A percentile compares a stretch with the other conserved stretches of the same genome.
phyloP scores from a whole-genome alignment of 2,888 invertebrate species.

The Colletes collaris region DNA sequence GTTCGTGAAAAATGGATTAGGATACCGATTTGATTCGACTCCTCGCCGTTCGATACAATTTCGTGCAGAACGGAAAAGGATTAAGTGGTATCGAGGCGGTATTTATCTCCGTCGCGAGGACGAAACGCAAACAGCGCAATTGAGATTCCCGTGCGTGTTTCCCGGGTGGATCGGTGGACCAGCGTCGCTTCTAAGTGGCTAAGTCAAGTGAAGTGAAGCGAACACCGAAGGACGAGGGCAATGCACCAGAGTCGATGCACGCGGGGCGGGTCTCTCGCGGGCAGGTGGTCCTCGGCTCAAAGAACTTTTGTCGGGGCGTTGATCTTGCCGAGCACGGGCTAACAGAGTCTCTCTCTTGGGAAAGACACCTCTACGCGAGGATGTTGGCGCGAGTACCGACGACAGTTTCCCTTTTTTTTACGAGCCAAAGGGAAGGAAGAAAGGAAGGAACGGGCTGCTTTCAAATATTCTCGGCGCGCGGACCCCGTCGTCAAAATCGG shows the following conservation, averaged over 20 bases:
- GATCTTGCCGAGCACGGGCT: slow-evolving; percentile 72
- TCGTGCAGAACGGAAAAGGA: too few relatives aligned
- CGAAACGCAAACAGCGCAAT: slow-evolving; percentile 2
- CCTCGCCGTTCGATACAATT: too few relatives aligned
- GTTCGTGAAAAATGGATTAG: too few relatives aligned
- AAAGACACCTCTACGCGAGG: slow-evolving; percentile 46
- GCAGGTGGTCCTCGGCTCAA: slow-evolving; percentile 82
- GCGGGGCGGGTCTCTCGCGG: slow-evolving; percentile 74
- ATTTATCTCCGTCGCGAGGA: neutral
- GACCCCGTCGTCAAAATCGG: slow-evolving; percentile 51
- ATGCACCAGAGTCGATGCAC: slow-evolving; percentile 72
- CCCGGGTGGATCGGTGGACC: slow-evolving; percentile 3
- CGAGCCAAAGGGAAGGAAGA: neutral
- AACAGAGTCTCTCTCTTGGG: slow-evolving; percentile 28
- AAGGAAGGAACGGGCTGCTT: neutral
- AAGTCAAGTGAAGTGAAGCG: slow-evolving; percentile 77
- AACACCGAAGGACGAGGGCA: slow-evolving; percentile 74
- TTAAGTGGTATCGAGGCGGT: too few relatives aligned
- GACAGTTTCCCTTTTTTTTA: slow-evolving; percentile 9
- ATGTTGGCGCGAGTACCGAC: slow-evolving; percentile 30
- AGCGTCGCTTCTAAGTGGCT: slow-evolving; percentile 70
- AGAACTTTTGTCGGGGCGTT: slow-evolving; percentile 81
- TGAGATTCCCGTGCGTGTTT: slow-evolving; percentile 8
- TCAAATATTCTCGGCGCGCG: slow-evolving; percentile 8
- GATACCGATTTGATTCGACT: too few relatives aligned